Evolutionary conservation across 2,113 vertebrate species (phyloP).

Genomic region (Odontophorus gujanensis): DNA sequence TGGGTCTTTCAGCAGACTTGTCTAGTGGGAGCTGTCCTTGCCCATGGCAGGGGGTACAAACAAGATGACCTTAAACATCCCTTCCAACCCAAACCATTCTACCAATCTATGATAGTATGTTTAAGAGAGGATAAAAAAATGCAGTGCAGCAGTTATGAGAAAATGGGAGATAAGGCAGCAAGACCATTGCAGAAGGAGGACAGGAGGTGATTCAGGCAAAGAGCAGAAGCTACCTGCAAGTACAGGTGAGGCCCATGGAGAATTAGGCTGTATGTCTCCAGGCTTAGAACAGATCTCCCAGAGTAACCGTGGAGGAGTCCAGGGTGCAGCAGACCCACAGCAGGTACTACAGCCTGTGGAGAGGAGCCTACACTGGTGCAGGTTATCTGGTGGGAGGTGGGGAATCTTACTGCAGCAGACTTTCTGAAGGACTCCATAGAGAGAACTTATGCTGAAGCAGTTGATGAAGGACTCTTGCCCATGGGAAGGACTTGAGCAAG

Average conservation of each 20-base stretch:
- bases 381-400: background rate
- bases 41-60: too few relatives aligned
- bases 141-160: too few relatives aligned
- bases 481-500: background rate
- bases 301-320: background rate
- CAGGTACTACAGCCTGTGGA: background rate
- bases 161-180: too few relatives aligned
- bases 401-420: fast-evolving
- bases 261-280: too few relatives aligned
- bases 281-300: background rate
- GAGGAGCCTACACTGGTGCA: fast-evolving
- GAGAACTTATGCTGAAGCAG: background rate
- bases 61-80: too few relatives aligned
- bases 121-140: too few relatives aligned
- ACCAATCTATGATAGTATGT: too few relatives aligned
- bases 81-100: too few relatives aligned
- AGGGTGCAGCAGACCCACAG: fast-evolving
- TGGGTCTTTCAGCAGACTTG: too few relatives aligned
- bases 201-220: too few relatives aligned
- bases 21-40: too few relatives aligned
- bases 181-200: too few relatives aligned
- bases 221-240: background rate
- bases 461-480: background rate
- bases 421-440: background rate
- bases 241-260: background rate